Evolutionary conservation across 2,113 vertebrate genomes (phyloP).

Genomic region (Prionailurus bengalensis): DNA sequence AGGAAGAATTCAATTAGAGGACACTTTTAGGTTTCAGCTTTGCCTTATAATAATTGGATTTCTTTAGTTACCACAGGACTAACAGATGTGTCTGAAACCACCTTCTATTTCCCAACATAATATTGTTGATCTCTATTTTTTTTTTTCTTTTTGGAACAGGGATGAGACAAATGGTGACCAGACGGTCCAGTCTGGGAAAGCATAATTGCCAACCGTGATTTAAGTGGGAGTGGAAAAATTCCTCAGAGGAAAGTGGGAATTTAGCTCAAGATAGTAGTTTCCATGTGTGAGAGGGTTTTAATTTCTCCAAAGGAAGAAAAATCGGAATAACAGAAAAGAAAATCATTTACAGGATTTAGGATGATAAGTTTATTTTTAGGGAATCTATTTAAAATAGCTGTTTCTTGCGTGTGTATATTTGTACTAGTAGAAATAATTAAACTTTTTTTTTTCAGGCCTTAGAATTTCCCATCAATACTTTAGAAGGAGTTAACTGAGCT

Average conservation of each 20-base stretch:
- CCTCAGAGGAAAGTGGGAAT: constrained; percentile 74
- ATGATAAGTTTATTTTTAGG: constrained; percentile 12
- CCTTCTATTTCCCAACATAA: constrained; percentile 55
- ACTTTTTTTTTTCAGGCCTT: constrained; percentile 42
- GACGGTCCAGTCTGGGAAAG: constrained; percentile 60
- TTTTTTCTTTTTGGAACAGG: constrained; percentile 50
- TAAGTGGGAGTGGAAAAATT: constrained; percentile 68
- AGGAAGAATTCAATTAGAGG: constrained; percentile 72
- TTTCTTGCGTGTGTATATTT: constrained; percentile 58
- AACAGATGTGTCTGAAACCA: constrained; percentile 62
- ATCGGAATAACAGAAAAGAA: constrained; percentile 25
- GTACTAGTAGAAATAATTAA: constrained; percentile 63
- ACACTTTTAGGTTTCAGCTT: constrained; percentile 42
- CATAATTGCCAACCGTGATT: constrained; percentile 74
- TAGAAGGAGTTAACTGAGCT: constrained; percentile 71
- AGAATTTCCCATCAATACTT: constrained; percentile 70
- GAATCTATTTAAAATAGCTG: constrained; percentile 33
- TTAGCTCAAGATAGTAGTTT: constrained; percentile 77
- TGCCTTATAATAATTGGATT: constrained; percentile 50
- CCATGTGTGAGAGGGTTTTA: constrained; percentile 73
- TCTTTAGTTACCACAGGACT: constrained; percentile 57
- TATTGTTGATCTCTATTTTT: constrained; percentile 29
- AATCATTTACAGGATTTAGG: constrained; percentile 48
- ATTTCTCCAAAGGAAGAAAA: constrained; percentile 51
- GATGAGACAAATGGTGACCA: constrained; percentile 75